phyloP scores from a whole-genome alignment of 2,888 invertebrate genomes.

The Clivina fossor region DNA sequence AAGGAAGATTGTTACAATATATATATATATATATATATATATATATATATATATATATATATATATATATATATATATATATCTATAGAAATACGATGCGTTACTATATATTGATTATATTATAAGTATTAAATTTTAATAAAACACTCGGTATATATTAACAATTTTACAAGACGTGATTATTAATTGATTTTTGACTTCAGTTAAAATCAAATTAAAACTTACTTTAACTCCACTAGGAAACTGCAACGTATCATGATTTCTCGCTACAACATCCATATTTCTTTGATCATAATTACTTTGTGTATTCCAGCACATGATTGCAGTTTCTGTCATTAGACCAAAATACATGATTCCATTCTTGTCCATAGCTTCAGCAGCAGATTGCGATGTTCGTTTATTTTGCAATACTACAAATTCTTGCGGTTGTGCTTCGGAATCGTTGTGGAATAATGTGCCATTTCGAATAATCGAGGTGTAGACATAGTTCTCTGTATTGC shows the following conservation, averaged over 20 bases:
- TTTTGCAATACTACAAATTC: constrained; percentile 55
- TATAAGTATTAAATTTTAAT: too few relatives aligned
- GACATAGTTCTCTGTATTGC: constrained; percentile 67
- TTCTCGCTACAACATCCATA: constrained; percentile 59
- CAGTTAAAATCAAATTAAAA: too few relatives aligned
- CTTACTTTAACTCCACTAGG: constrained; percentile 69
- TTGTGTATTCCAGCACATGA: constrained; percentile 74
- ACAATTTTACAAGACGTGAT: too few relatives aligned
- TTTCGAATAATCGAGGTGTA: constrained; percentile 64
- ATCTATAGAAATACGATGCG: too few relatives aligned
- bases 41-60: background rate
- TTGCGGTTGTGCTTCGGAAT: constrained; percentile 56
- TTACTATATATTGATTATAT: too few relatives aligned
- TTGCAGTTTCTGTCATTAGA: constrained; percentile 64
- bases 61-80: background rate
- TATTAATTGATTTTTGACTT: too few relatives aligned
- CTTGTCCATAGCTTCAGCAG: constrained; percentile 70
- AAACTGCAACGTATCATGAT: constrained; percentile 68
- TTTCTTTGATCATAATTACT: constrained; percentile 61
- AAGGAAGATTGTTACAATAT: too few relatives aligned
- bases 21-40: background rate
- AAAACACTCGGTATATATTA: too few relatives aligned
- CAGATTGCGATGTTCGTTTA: constrained; percentile 66
- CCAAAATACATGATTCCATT: constrained; percentile 73
- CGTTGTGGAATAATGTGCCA: constrained; percentile 53